These are phyloP conservation scores for Boloria selene DNA, from an alignment of 2,888 invertebrate genomes.

Conservation along the genomic window DNA sequence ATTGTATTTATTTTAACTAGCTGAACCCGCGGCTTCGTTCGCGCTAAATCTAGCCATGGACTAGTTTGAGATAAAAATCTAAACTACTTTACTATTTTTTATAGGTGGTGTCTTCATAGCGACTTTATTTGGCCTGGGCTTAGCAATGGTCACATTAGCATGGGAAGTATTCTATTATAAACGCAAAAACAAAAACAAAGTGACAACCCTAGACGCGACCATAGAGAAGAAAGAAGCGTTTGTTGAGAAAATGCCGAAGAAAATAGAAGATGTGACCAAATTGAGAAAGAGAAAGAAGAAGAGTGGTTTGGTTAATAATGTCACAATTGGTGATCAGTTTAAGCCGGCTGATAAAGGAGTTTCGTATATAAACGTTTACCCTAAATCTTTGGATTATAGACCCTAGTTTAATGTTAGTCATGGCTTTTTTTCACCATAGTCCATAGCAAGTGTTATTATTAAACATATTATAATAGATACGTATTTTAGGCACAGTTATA, in stretches of 20 bases:
- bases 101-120: constrained; percentile 95
- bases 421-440: neutral
- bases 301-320: constrained; percentile 47
- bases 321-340: constrained; percentile 75
- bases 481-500: too few relatives aligned
- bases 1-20: too few relatives aligned
- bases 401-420: constrained; percentile 47
- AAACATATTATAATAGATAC: too few relatives aligned
- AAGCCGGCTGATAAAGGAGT: constrained; percentile 65
- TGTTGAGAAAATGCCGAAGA: constrained; percentile 44
- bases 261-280: constrained; percentile 47
- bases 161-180: constrained; percentile 92
- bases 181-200: constrained; percentile 73
- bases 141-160: constrained; percentile 92
- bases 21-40: too few relatives aligned
- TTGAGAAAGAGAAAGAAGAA: constrained; percentile 47
- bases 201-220: constrained; percentile 48
- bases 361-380: constrained; percentile 71
- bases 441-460: too few relatives aligned
- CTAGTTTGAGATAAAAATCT: too few relatives aligned
- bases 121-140: constrained; percentile 90
- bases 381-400: constrained; percentile 57
- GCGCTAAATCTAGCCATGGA: too few relatives aligned
- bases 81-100: constrained; percentile 39
- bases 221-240: constrained; percentile 52